phyloP scores from a whole-genome alignment of 2,113 vertebrate genomes.

The Myotis lucifugus region DNA sequence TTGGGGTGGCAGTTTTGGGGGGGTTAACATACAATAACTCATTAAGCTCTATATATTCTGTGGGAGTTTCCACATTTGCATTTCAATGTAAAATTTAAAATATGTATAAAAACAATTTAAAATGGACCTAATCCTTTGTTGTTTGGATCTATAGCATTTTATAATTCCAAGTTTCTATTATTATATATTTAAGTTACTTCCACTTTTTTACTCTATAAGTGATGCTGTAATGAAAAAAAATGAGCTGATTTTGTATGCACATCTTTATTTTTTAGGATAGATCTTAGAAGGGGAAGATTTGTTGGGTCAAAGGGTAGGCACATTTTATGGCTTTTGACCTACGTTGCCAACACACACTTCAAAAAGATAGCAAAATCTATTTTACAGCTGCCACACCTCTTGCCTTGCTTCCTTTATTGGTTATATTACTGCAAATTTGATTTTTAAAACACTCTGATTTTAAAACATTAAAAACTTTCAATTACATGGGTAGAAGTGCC shows the following conservation, averaged over 20 bases:
- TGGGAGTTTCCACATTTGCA: not conserved
- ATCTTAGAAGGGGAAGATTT: slow-evolving; percentile 12
- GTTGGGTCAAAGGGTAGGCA: not conserved
- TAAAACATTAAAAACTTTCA: slow-evolving; percentile 53
- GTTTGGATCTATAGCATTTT: not conserved
- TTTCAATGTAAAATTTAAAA: slow-evolving; percentile 2
- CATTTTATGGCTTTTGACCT: not conserved
- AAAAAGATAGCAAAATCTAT: slow-evolving; percentile 22
- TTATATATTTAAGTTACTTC: not conserved
- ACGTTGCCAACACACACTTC: not conserved
- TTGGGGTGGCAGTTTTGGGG: not conserved
- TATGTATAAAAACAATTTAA: not conserved
- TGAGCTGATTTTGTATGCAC: not conserved
- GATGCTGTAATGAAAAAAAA: not conserved
- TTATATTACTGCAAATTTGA: slow-evolving; percentile 53
- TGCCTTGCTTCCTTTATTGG: not conserved
- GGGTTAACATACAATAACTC: not conserved
- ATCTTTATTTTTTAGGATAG: slow-evolving; percentile 7
- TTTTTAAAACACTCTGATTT: slow-evolving; percentile 65
- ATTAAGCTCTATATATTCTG: not conserved
- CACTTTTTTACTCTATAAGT: not conserved
- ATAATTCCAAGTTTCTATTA: not conserved
- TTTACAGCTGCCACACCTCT: not conserved
- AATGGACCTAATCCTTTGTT: not conserved
- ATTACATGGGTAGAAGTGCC: slow-evolving; percentile 50